Evolutionary conservation across 2,113 vertebrate species (phyloP).

Genomic region (Thinocorus orbignyianus): DNA sequence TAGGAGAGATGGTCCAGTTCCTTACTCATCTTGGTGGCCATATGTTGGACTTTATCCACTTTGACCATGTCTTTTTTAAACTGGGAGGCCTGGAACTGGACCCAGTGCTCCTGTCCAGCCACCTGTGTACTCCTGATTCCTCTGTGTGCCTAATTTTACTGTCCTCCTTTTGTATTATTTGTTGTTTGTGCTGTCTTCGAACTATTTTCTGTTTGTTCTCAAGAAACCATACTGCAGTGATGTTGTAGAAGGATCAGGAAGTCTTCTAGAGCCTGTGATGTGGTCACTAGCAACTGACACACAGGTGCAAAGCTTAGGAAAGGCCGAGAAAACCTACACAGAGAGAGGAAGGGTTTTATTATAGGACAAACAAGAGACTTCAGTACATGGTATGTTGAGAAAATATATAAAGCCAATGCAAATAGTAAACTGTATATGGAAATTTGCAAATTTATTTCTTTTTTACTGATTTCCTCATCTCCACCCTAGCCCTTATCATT

Average conservation of each 20-base stretch:
- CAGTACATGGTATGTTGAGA: fast-evolving
- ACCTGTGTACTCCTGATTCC: background rate
- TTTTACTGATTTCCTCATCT: background rate
- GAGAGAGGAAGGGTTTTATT: background rate
- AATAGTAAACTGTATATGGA: background rate
- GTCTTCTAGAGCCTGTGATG: background rate
- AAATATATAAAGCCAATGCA: background rate
- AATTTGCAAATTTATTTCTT: background rate
- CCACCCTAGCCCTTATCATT: background rate
- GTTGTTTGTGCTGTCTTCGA: background rate
- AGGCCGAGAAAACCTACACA: background rate
- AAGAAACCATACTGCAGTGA: background rate
- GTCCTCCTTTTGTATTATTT: background rate
- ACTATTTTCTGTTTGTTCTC: background rate
- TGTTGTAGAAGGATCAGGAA: background rate
- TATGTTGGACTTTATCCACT: background rate
- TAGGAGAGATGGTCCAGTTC: background rate
- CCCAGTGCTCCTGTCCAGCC: background rate
- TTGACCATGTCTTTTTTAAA: fast-evolving
- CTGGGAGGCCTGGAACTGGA: background rate
- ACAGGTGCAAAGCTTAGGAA: fast-evolving
- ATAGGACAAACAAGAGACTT: background rate
- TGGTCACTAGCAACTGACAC: background rate
- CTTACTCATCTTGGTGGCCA: fast-evolving
- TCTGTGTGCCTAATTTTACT: background rate